phyloP scores from a whole-genome alignment of 2,888 invertebrate species.

The Phortica magna region DNA sequence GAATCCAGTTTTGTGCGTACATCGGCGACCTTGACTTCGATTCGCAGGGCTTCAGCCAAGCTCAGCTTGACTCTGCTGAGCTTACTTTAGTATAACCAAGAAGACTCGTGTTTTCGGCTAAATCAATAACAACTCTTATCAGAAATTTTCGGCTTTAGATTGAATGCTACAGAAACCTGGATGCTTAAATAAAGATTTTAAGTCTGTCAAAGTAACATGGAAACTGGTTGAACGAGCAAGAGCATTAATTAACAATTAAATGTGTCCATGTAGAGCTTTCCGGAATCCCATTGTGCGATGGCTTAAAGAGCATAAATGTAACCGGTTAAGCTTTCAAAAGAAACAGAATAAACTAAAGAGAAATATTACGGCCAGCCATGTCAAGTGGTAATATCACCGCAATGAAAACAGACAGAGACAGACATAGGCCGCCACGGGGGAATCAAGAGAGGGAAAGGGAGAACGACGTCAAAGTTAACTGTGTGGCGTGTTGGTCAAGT shows the following conservation, averaged over 20 bases:
- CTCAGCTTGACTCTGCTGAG: constrained; percentile 34
- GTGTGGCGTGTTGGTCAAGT: constrained; percentile 29
- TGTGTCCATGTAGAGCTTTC: background rate
- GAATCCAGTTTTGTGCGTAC: constrained; percentile 36
- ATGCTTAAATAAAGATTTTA: too few species aligned
- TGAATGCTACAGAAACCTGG: too few species aligned
- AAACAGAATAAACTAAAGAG: constrained; percentile 27
- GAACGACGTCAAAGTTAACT: background rate
- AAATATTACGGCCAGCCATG: background rate
- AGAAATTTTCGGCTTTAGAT: too few species aligned
- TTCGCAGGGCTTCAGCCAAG: constrained; percentile 55
- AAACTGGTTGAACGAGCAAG: constrained; percentile 53
- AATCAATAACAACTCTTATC: too few species aligned
- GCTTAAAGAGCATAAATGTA: too few species aligned
- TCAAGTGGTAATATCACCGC: background rate
- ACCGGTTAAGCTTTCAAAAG: too few species aligned
- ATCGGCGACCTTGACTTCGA: constrained; percentile 65
- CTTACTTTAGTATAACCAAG: too few species aligned
- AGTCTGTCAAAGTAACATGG: background rate
- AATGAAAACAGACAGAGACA: background rate
- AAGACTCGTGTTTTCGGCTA: too few species aligned
- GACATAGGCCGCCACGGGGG: background rate
- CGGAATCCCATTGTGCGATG: too few species aligned
- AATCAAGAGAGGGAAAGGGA: background rate
- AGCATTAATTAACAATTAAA: constrained; percentile 26